Evolutionary conservation across 2,797 vertebrate species (phyloP), one percentile per base, ranked within the genome.

Genomic region (Eospalax fontanierii): DNA sequence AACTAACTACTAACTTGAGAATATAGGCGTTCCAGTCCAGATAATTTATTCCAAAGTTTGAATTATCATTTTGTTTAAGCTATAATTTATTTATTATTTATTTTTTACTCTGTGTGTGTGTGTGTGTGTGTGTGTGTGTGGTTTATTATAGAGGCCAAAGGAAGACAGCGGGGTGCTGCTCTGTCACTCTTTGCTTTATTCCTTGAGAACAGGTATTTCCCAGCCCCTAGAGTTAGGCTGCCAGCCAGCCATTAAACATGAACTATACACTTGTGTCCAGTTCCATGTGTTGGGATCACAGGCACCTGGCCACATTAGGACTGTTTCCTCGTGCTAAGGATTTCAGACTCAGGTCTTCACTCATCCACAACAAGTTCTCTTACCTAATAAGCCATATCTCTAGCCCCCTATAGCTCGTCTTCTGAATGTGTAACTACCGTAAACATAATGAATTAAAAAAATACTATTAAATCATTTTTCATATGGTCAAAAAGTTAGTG

Each of bases 371-470:
- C n/a, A 46, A 76, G 12, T 18, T 16, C 1, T 80, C 22, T 7
- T 61, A 61, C 4, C 54, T 26, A 61, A 11, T 59, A 61, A 28
- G 14, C 6, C 38, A 18, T 7, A 15, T 80, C 15, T 38, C n/a
- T 80, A 30, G 24, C 12, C 2, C 59, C 12, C 24, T 59, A 38
- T 54, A 68, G 9, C 4, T 86, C 50, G 33, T 43, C 11, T 0
- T 54, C 30, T 73, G 76, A 65, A 66, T 73, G 3, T 2, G 57
- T 79, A 38, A 35, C 3, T 87, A 0, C 0, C 15, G 14, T 87
- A 74, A 95, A 75, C 92, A 7, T 50, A 43, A 35, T n/a, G 22
- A 89, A 87, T 87, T 10, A 46, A 59, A 94, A 43, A 28, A 30
- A 38, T 84, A n/a, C 46, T 57, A 35, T 68, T 82, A 68, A 83